Conservation (phyloP, 2,888 invertebrate genomes). For the Nasonia oneida region DNA sequence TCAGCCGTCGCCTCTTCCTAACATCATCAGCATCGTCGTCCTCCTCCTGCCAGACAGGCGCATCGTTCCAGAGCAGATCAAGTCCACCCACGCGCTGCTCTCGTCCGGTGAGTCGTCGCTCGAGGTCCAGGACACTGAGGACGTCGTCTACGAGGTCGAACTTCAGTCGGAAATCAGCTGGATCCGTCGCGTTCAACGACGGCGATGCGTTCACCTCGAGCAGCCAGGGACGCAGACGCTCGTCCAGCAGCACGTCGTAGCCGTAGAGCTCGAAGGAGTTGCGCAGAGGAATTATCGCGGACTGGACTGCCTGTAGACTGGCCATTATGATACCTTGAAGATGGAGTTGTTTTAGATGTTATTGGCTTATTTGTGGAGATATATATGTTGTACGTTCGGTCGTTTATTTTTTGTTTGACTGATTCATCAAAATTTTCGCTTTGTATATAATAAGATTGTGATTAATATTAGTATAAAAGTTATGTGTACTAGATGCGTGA, state of each 20-base stretch:
- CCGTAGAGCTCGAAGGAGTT: conserved; percentile 85
- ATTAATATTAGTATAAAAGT: no score
- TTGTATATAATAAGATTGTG: no score
- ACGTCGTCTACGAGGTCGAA: conserved; percentile 82
- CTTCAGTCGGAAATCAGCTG: conserved; percentile 82
- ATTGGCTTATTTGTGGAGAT: no score
- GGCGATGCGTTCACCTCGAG: conserved; percentile 84
- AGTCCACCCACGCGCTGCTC: conserved; percentile 83
- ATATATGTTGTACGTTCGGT: no score
- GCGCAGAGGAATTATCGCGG: conserved; percentile 80
- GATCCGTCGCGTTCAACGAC: conserved; percentile 82
- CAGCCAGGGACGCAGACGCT: conserved; percentile 82
- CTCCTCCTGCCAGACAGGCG: conserved; percentile 77
- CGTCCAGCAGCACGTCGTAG: conserved; percentile 83
- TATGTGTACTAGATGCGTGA: no score
- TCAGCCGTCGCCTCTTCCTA: conserved; percentile 64
- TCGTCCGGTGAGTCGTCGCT: conserved; percentile 80
- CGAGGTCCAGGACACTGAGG: conserved; percentile 82
- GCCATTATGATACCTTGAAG: conserved; percentile 80
- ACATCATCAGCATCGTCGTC: conserved; percentile 12
- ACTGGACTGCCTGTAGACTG: conserved; percentile 81
- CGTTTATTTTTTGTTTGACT: no score
- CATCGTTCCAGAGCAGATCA: conserved; percentile 82
- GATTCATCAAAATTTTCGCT: no score
- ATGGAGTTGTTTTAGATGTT: background rate